Evolutionary conservation across 2,113 vertebrate genomes (phyloP).

Genomic region (Zosterops lateralis): DNA sequence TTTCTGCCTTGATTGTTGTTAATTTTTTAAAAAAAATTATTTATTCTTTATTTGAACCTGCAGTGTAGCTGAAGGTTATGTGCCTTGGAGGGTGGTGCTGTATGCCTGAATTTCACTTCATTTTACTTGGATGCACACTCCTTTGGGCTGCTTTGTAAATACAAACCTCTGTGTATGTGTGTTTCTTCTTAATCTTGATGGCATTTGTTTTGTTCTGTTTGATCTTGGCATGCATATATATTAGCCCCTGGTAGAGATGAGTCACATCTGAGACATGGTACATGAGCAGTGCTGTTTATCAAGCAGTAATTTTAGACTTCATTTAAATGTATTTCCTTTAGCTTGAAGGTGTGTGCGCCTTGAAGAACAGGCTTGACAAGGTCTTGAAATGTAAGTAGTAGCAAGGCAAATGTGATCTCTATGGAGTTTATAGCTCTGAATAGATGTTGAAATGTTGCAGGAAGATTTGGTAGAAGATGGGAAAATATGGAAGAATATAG

Average conservation of each 20-base stretch:
- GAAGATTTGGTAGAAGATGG: not conserved
- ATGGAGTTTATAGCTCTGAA: not conserved
- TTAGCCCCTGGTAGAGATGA: conserved; percentile 34
- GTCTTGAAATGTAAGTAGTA: not conserved
- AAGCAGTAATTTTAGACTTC: conserved; percentile 32
- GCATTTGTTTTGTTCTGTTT: conserved; percentile 26
- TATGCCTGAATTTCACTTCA: not conserved
- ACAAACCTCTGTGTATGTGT: not conserved
- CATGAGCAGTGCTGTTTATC: conserved; percentile 45
- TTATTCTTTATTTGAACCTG: not conserved
- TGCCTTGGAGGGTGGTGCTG: not conserved
- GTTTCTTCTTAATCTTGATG: not conserved
- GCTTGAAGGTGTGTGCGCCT: conserved; percentile 32
- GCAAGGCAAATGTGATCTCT: not conserved
- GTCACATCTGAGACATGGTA: conserved; percentile 38
- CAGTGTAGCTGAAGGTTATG: conserved; percentile 7
- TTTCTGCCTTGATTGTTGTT: not conserved
- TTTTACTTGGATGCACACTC: not conserved
- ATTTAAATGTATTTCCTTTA: conserved; percentile 57
- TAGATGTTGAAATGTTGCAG: not conserved
- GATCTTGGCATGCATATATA: conserved; percentile 31
- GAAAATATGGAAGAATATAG: not conserved
- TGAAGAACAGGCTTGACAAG: conserved; percentile 54
- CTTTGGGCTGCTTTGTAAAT: conserved; percentile 1
- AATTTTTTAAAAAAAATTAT: not conserved